These are phyloP conservation scores for Microplitis demolitor DNA, from an alignment of 1,140 invertebrate genomes.

Conservation along the genomic window DNA sequence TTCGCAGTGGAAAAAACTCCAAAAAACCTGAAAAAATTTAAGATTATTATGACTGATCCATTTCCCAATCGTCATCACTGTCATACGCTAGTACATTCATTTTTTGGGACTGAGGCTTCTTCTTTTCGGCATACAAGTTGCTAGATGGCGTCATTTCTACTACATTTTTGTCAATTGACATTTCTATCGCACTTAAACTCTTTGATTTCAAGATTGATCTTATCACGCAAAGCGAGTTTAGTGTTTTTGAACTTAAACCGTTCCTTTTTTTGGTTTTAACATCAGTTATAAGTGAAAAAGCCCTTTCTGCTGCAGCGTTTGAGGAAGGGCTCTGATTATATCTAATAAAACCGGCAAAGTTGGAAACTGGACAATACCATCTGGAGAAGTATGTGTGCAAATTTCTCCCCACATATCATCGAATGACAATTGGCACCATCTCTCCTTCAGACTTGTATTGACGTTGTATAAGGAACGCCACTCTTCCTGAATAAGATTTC, in stretches of 20 bases:
- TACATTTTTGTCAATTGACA: neutral
- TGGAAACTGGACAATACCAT: neutral
- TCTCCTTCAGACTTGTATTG: neutral
- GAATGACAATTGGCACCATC: constrained; percentile 16
- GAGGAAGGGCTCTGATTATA: constrained; percentile 18
- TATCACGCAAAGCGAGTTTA: constrained; percentile 23
- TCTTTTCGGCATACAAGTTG: neutral
- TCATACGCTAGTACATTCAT: neutral
- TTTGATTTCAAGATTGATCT: constrained; percentile 20
- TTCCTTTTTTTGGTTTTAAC: constrained; percentile 25
- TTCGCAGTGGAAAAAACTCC: too few species aligned
- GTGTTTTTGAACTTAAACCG: neutral
- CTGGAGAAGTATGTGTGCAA: neutral
- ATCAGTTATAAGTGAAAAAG: constrained; percentile 24
- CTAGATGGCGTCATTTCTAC: neutral
- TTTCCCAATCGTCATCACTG: constrained; percentile 1
- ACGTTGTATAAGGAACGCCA: constrained; percentile 2
- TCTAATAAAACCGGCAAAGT: constrained; percentile 1
- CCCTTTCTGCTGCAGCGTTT: constrained; percentile 30
- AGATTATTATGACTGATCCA: too few species aligned
- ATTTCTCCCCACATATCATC: constrained; percentile 18
- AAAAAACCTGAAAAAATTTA: too few species aligned
- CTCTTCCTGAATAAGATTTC: neutral
- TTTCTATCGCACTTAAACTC: neutral
- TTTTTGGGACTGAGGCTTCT: neutral